Percentiles rank a stretch among this genome's conserved stretches.
Evolutionary conservation across 2,797 vertebrate species (phyloP).

Genomic region (Syngnathus rostellatus): DNA sequence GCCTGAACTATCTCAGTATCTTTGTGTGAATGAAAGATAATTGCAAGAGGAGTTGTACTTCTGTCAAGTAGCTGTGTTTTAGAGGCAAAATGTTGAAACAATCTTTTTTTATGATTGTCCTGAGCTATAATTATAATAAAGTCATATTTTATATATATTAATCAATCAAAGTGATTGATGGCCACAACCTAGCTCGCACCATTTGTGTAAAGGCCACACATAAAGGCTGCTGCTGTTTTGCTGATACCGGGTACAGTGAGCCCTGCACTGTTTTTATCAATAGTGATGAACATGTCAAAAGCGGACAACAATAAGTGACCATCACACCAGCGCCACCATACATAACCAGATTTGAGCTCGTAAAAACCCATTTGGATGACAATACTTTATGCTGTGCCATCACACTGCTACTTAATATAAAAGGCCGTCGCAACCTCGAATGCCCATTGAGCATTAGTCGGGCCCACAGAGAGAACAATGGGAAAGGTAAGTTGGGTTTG

Average conservation of each 20-base stretch:
- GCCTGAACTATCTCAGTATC: no score
- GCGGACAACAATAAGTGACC: slow-evolving; percentile 44
- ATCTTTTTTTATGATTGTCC: no score
- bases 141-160: no score
- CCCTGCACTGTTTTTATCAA: slow-evolving; percentile 41
- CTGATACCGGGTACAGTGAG: slow-evolving; percentile 33
- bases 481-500: slow-evolving; percentile 49
- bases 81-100: no score
- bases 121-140: no score
- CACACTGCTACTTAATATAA: slow-evolving; percentile 57
- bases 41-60: no score
- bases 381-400: slow-evolving; percentile 66
- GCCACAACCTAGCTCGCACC: no score
- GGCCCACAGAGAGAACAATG: slow-evolving; percentile 38
- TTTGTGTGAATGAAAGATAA: no score
- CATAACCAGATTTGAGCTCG: slow-evolving; percentile 45
- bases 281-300: slow-evolving; percentile 54
- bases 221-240: slow-evolving; percentile 31
- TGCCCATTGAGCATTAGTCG: slow-evolving; percentile 27
- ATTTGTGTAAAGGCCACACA: slow-evolving; percentile 15
- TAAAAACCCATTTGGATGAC: slow-evolving; percentile 52
- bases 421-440: slow-evolving; percentile 32
- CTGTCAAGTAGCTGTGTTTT: no score
- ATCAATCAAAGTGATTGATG: no score
- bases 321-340: slow-evolving; percentile 27